Evolutionary conservation across 2,797 vertebrate species (phyloP), one percentile per base, ranked within the genome.

Genomic region (Mareca penelope): DNA sequence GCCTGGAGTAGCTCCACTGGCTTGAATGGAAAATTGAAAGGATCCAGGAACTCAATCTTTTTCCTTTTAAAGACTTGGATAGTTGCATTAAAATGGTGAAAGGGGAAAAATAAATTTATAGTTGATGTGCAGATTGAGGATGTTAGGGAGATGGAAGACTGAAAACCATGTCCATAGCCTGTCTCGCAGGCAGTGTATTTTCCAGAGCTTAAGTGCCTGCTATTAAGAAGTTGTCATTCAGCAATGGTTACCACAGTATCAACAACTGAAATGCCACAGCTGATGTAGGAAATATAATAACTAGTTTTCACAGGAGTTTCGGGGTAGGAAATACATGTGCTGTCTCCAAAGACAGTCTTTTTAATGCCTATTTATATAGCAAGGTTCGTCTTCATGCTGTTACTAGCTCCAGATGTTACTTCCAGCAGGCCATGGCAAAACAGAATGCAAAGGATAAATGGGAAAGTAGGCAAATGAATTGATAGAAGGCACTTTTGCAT

Each of bases 221-320:
- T 42, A 40, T 60, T 79, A 52, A 82, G 72, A 85, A 73, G 64
- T 56, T 80, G 63, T 88, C 59, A 65, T 95, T 81, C 80, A 93
- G 77, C 85, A 94, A 37, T 67, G 67, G 77, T 91, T 88, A 73
- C 93, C 70, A 56, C 85, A 91, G 35, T 33, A 88, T 67, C 55
- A 84, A 79, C 50, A 88, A 70, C 63, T 67, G 73, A 81, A 89
- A 91, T 91, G 70, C 73, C 70, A 63, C 63, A 84, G 80, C 80
- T 93, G 80, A 59, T 52, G 23, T 19, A 89, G 88, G 56, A 91
- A 86, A 89, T 55, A 57, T 39, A 93, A 80, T 87, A 75, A 80
- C 53, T 48, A 9, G 57, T 61, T 93, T 57, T 89, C 68, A 77
- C n/a, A 80, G 72, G 64, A 85, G 87, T 60, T 71, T 50, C 21